Conservation (phyloP, 2,113 vertebrate species). For the Dipodomys ordii region DNA sequence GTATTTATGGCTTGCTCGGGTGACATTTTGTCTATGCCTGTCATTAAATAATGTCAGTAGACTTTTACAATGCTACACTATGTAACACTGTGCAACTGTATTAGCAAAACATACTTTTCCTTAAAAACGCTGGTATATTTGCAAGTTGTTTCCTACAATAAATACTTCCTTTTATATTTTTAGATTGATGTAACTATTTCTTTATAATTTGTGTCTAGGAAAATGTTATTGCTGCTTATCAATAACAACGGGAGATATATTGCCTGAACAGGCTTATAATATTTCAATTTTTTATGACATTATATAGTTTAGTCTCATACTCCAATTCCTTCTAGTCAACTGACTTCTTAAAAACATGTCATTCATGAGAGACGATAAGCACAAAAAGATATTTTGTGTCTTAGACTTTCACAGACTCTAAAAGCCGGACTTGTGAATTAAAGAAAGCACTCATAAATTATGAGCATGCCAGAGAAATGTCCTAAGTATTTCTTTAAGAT, state of each 20-base stretch:
- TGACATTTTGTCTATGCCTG: slow-evolving; percentile 28
- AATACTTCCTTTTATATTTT: background rate
- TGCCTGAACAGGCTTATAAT: background rate
- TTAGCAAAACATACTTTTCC: slow-evolving; percentile 9
- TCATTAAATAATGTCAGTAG: background rate
- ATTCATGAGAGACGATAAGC: background rate
- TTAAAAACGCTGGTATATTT: background rate
- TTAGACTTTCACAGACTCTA: background rate
- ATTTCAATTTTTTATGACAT: background rate
- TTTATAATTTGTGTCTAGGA: background rate
- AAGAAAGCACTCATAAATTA: slow-evolving; percentile 6
- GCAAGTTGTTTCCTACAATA: background rate
- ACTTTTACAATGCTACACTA: background rate
- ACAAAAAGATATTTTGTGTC: background rate
- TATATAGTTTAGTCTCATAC: slow-evolving; percentile 14
- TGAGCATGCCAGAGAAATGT: slow-evolving; percentile 9
- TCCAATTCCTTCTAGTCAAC: background rate
- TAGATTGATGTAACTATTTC: background rate
- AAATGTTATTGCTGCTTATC: background rate
- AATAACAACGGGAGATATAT: background rate
- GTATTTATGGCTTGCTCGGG: background rate
- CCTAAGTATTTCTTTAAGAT: background rate
- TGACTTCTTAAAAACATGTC: background rate
- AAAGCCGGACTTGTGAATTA: background rate
- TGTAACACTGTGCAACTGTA: background rate